Percentiles rank a stretch among this genome's conserved stretches.
Conservation (phyloP, 2,797 vertebrate species). For the Chloroceryle inda region DNA sequence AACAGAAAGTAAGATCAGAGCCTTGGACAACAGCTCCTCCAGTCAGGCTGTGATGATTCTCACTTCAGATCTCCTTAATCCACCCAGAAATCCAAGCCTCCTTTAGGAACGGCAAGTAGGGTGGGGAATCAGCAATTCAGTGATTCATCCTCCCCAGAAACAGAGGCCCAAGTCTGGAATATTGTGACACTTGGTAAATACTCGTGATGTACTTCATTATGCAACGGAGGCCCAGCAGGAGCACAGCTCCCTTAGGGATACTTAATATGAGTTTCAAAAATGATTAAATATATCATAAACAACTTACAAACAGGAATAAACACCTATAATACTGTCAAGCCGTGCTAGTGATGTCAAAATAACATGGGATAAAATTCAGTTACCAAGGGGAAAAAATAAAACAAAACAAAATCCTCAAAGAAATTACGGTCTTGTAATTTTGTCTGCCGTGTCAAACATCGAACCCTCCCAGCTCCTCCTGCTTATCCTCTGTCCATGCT, state of each 20-base stretch:
- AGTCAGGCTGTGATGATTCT: not conserved
- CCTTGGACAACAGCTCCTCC: not conserved
- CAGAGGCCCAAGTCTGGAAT: slow-evolving; percentile 38
- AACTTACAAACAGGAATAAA: slow-evolving; percentile 72
- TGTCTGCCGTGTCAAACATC: not conserved
- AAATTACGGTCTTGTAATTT: not conserved
- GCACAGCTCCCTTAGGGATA: slow-evolving; percentile 63
- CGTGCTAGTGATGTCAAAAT: slow-evolving; percentile 52
- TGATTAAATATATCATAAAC: slow-evolving; percentile 78
- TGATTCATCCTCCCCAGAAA: slow-evolving; percentile 51
- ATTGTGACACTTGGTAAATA: slow-evolving; percentile 66
- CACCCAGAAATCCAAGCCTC: not conserved
- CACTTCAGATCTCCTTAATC: not conserved
- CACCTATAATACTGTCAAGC: slow-evolving; percentile 68
- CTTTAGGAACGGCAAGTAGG: slow-evolving; percentile 8
- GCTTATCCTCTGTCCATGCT: not conserved
- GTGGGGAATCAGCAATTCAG: slow-evolving; percentile 48
- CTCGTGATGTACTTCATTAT: slow-evolving; percentile 70
- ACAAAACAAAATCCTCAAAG: not conserved
- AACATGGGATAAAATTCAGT: slow-evolving; percentile 18
- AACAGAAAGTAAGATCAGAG: not conserved
- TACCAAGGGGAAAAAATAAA: not conserved
- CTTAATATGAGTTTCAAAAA: slow-evolving; percentile 63
- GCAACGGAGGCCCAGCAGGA: slow-evolving; percentile 67
- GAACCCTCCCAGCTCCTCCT: not conserved